These are phyloP conservation scores for Eospalax fontanierii DNA, from an alignment of 2,797 vertebrate species.

Conservation along the genomic window DNA sequence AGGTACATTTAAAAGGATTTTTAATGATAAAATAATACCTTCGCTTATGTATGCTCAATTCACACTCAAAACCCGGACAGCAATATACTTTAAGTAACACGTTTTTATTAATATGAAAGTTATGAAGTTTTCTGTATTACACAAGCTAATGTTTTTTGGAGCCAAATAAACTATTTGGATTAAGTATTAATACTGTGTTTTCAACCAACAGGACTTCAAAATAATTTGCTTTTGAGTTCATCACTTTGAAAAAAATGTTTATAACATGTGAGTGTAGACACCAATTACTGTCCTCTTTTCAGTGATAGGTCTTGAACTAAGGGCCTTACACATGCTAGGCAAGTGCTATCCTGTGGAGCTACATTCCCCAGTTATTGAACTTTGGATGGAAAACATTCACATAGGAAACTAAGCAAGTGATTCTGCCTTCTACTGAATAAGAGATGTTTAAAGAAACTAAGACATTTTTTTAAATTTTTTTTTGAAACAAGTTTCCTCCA, in stretches of 20 bases:
- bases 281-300: background rate
- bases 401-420: slow-evolving; percentile 34
- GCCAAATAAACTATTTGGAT: background rate
- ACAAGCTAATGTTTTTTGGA: slow-evolving; percentile 15
- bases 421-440: slow-evolving; percentile 20
- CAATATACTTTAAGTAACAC: background rate
- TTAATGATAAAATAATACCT: slow-evolving; percentile 18
- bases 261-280: background rate
- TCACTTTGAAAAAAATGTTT: slow-evolving; percentile 52
- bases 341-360: background rate
- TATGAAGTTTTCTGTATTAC: background rate
- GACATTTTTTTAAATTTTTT: background rate
- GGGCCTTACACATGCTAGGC: no score
- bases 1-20: background rate
- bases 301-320: no score
- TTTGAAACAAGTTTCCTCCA: background rate
- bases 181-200: slow-evolving; percentile 47
- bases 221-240: slow-evolving; percentile 42
- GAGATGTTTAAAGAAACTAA: background rate
- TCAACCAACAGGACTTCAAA: slow-evolving; percentile 2
- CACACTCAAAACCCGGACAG: background rate
- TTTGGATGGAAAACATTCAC: slow-evolving; percentile 34
- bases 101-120: slow-evolving; percentile 2
- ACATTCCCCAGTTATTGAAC: background rate
- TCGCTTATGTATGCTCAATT: slow-evolving; percentile 6